Evolutionary conservation across 2,797 vertebrate species (phyloP), one percentile per base, ranked within the genome.

Genomic region (Coracias cyanogaster): DNA sequence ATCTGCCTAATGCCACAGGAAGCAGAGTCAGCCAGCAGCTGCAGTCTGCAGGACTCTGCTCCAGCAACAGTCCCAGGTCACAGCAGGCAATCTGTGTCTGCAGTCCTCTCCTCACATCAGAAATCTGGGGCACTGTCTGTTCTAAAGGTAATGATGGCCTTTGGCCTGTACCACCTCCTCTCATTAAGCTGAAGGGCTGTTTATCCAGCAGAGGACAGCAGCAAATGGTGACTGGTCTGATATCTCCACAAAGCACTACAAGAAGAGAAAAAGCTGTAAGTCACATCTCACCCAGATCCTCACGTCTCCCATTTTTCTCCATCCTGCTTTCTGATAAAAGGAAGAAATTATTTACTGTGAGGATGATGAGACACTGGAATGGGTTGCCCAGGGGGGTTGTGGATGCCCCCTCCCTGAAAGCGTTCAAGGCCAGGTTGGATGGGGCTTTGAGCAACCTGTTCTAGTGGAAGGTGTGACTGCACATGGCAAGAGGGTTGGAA

Each of bases 21-120:
- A 48, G 70, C 82, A 43, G 52, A 31, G 33, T 2, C 37, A 45
- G 41, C 29, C 1, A 0, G 35, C 61, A 71, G 85, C 29, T 15
- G 2, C 76, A 62, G 60, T 14, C 46, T 17, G 49, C 17, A 26
- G 9, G 24, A 28, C 60, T 31, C 29, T 33, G 60, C 52, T 82
- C 55, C 41, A 5, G 33, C 0, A 0, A 46, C 55, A 45, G 20
- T 16, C 49, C 37, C 29, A 15, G 45, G 46, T 31, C 54, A 61
- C 1, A 0, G 10, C 1, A 3, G 88, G 29, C 39, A 60, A 61
- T 19, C 19, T 2, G 0, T 16, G 17, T 6, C 7, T 6, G 39
- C 65, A 41, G 48, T 19, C 58, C 35, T 49, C 57, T 52, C 37
- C 62, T 55, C 24, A 14, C 39, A 21, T 24, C 29, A 52, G 31